A percentile compares a stretch with the other conserved stretches of the same genome.
These are phyloP conservation scores for Agrilus planipennis DNA, from an alignment of 1,140 invertebrate species.

Conservation along the genomic window DNA sequence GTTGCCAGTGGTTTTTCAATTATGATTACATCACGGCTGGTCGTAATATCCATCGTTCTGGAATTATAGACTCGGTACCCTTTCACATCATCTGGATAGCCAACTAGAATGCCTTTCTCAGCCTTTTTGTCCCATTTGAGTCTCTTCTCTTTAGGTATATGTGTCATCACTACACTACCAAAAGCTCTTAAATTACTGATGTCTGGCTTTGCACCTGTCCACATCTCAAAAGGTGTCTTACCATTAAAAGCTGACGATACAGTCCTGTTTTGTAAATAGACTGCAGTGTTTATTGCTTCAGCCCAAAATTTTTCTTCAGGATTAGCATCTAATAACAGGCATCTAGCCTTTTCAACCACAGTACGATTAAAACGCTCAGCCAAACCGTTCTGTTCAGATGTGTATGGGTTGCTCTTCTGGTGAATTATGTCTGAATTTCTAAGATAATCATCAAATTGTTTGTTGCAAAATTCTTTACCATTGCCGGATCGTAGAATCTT, in stretches of 20 bases:
- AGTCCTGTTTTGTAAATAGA: constrained; percentile 34
- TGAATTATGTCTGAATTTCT: constrained; percentile 19
- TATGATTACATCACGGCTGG: constrained; percentile 26
- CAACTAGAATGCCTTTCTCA: constrained; percentile 18
- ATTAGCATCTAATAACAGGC: constrained; percentile 27
- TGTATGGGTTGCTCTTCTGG: constrained; percentile 24
- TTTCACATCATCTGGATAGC: constrained; percentile 14
- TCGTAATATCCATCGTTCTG: constrained; percentile 16
- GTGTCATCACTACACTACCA: constrained; percentile 25
- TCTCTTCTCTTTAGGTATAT: constrained; percentile 21
- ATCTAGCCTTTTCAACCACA: constrained; percentile 29
- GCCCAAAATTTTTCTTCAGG: constrained; percentile 31
- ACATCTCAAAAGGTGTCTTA: constrained; percentile 19
- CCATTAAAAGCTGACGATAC: constrained; percentile 8
- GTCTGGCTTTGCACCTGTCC: constrained; percentile 21
- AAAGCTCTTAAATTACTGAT: constrained; percentile 24
- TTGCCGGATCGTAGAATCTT: constrained; percentile 23
- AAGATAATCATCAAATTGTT: constrained; percentile 20
- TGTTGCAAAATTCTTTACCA: constrained; percentile 22
- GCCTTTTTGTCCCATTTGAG: constrained; percentile 21
- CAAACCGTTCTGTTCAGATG: constrained; percentile 34
- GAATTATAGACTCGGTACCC: constrained; percentile 21
- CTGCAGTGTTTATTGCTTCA: constrained; percentile 33
- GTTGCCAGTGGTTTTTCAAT: constrained; percentile 19
- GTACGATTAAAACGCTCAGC: constrained; percentile 33